Conservation (phyloP, 2,888 invertebrate genomes). For the Melinaea menophilus region DNA sequence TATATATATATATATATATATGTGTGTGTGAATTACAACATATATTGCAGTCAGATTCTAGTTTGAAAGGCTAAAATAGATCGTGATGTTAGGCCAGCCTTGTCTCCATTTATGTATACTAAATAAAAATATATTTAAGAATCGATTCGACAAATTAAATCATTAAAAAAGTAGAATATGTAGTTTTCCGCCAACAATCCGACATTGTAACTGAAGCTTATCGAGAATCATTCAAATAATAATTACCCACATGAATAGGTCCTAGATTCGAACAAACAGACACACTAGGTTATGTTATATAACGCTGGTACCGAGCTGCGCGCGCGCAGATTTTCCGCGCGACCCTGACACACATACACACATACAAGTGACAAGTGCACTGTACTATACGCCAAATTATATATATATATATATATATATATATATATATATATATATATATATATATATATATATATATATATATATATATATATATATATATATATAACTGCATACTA, state of each 20-base stretch:
- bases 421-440: neutral
- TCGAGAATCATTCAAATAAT: constrained; percentile 5
- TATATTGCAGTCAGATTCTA: too few species aligned
- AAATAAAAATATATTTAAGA: too few species aligned
- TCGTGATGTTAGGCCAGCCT: too few species aligned
- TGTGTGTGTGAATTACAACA: too few species aligned
- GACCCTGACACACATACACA: constrained; percentile 40
- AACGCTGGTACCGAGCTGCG: constrained; percentile 24
- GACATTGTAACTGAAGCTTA: neutral
- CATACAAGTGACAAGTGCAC: constrained; percentile 40
- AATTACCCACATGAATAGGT: constrained; percentile 14
- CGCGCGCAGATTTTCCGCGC: constrained; percentile 41
- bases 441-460: neutral
- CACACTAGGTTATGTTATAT: constrained; percentile 18
- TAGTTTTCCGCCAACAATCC: too few species aligned
- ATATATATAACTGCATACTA: neutral
- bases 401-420: neutral
- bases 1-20: too few species aligned
- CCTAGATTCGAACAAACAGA: constrained; percentile 9
- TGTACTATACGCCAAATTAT: constrained; percentile 28
- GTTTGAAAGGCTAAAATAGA: too few species aligned
- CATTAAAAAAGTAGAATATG: too few species aligned
- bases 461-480: constrained; percentile 16
- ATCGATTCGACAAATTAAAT: too few species aligned
- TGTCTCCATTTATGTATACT: too few species aligned